Percentiles rank a stretch among this genome's conserved stretches.
Evolutionary conservation across 2,113 vertebrate species (phyloP).

Genomic region (Sylvilagus bachmani): DNA sequence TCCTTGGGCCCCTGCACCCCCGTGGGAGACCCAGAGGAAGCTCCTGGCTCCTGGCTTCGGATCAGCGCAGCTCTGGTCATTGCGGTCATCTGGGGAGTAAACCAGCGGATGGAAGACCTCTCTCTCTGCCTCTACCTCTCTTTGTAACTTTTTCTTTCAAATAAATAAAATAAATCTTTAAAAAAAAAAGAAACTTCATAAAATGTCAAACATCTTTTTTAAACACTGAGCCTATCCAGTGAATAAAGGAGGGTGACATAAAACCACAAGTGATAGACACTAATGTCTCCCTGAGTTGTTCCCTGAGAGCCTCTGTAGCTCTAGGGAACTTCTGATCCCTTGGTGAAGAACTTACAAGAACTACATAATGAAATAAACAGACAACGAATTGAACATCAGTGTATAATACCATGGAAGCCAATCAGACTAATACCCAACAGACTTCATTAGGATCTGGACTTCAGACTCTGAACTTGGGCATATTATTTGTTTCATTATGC

Average conservation of each 20-base stretch:
- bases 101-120: no score
- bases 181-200: no score
- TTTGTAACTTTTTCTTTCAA: no score
- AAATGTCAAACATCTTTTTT: neutral
- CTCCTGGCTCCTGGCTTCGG: no score
- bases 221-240: neutral
- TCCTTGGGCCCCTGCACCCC: no score
- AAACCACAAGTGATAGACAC: conserved; percentile 18
- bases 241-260: neutral
- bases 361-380: neutral
- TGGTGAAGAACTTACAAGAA: conserved; percentile 25
- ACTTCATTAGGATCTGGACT: neutral
- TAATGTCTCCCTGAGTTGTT: neutral
- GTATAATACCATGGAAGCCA: neutral
- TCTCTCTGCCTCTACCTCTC: no score
- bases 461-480: neutral
- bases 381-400: conserved; percentile 17
- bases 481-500: neutral
- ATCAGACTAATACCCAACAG: neutral
- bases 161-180: no score
- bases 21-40: no score
- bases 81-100: no score
- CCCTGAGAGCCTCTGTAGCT: neutral
- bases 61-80: no score
- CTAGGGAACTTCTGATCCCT: neutral